Conservation (phyloP, 2,113 vertebrate genomes). For the Pandion haliaetus region DNA sequence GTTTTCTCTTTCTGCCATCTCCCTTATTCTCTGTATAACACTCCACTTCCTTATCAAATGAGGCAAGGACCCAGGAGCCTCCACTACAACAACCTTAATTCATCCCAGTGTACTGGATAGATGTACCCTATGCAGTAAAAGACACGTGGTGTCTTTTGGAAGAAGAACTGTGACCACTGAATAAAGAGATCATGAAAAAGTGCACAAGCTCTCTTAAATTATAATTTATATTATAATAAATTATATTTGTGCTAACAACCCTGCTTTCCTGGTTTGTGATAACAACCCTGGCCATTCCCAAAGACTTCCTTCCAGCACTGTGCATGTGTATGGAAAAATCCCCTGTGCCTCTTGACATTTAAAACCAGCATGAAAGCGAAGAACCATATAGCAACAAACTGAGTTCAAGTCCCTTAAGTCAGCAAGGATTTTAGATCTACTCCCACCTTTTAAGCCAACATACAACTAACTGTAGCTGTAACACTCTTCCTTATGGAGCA, state of each 20-base stretch:
- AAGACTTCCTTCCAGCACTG: neutral
- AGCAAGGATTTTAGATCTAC: neutral
- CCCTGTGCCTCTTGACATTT: neutral
- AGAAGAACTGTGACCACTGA: neutral
- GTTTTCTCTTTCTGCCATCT: neutral
- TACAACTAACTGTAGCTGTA: neutral
- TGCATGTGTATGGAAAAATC: neutral
- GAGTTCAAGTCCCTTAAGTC: neutral
- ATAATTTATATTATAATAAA: too few species aligned
- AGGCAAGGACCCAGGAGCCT: neutral
- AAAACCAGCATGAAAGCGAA: neutral
- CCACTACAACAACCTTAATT: accelerated
- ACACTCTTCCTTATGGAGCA: neutral
- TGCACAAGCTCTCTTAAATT: too few species aligned
- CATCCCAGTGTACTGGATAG: neutral
- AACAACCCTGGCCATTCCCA: neutral
- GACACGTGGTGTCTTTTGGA: neutral
- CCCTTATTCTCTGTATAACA: neutral
- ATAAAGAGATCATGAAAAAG: neutral
- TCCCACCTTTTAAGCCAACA: neutral
- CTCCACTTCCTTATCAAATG: neutral
- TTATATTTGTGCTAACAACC: neutral
- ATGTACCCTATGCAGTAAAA: neutral
- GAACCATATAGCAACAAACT: neutral
- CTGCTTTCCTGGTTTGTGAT: neutral